Percentiles rank a stretch among this genome's conserved stretches.
Conservation (phyloP, 1,140 invertebrate species). For the Papilio machaon region DNA sequence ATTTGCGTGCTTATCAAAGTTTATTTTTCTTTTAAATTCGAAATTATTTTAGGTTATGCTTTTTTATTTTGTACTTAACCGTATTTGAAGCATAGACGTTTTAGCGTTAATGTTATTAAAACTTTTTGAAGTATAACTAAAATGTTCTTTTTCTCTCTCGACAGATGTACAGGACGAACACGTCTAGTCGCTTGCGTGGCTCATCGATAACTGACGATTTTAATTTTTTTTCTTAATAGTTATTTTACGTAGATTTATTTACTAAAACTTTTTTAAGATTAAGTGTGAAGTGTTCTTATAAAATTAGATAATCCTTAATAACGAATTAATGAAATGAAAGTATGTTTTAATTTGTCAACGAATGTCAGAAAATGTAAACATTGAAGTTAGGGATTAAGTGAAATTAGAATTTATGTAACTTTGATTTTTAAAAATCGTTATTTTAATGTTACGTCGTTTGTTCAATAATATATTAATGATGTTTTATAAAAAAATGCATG, state of each 20-base stretch:
- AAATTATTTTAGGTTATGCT: conserved; percentile 10
- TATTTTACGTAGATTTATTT: conserved; percentile 38
- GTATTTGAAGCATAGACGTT: not conserved
- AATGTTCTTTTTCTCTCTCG: conserved; percentile 82
- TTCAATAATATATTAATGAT: not conserved
- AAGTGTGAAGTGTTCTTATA: conserved; percentile 80
- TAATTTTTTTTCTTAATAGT: conserved; percentile 33
- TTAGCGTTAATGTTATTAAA: conserved; percentile 36
- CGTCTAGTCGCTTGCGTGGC: conserved; percentile 78
- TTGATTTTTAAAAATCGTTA: not conserved
- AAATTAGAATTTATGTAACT: not conserved
- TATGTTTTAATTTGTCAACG: conserved; percentile 37
- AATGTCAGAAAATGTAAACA: conserved; percentile 23
- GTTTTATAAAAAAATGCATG: not conserved
- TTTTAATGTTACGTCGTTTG: conserved; percentile 28
- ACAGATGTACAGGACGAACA: conserved; percentile 85
- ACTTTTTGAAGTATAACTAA: conserved; percentile 43
- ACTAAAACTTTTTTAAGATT: conserved; percentile 42
- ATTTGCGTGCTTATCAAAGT: conserved; percentile 31
- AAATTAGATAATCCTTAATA: conserved; percentile 62
- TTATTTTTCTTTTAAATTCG: not conserved
- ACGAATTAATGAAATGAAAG: conserved; percentile 15
- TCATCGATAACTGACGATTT: conserved; percentile 48
- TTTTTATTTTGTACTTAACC: conserved; percentile 19
- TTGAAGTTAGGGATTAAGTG: conserved; percentile 4